Evolutionary conservation across 1,140 invertebrate genomes (phyloP).

Genomic region (Drosophila paulistorum): DNA sequence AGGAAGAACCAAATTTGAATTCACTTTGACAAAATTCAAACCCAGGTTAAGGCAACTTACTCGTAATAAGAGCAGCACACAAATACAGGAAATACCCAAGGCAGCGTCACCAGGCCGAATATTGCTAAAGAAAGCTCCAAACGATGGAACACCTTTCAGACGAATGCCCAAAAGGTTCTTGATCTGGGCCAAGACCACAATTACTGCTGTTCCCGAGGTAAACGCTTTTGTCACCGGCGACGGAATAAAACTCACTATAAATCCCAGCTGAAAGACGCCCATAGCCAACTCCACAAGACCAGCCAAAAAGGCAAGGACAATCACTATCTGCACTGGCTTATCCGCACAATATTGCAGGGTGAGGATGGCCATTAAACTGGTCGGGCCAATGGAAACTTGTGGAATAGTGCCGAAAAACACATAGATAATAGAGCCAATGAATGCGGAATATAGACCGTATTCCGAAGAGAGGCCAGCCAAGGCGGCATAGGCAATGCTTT

Average conservation of each 20-base stretch:
- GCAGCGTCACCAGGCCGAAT: constrained; percentile 87
- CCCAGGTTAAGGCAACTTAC: constrained; percentile 84
- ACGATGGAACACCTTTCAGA: constrained; percentile 89
- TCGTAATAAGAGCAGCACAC: constrained; percentile 87
- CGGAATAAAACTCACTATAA: constrained; percentile 97
- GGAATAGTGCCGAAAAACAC: constrained; percentile 94
- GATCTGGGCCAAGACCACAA: constrained; percentile 94
- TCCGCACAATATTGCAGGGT: constrained; percentile 89
- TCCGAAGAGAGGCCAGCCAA: constrained; percentile 89
- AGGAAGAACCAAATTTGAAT: neutral
- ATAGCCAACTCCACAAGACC: constrained; percentile 91
- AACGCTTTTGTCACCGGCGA: constrained; percentile 96
- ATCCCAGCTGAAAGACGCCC: constrained; percentile 87
- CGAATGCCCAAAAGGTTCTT: constrained; percentile 92
- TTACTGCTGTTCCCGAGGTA: constrained; percentile 96
- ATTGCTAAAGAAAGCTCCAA: constrained; percentile 86
- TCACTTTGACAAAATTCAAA: neutral
- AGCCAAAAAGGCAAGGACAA: constrained; percentile 90
- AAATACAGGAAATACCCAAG: constrained; percentile 89
- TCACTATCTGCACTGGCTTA: constrained; percentile 89
- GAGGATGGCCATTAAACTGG: constrained; percentile 91
- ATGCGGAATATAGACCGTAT: constrained; percentile 83
- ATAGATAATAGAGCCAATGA: constrained; percentile 91
- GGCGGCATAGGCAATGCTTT: constrained; percentile 92
- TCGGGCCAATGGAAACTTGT: constrained; percentile 95